These are phyloP conservation scores for Eledone cirrhosa DNA, from an alignment of 2,888 invertebrate species.

Conservation along the genomic window DNA sequence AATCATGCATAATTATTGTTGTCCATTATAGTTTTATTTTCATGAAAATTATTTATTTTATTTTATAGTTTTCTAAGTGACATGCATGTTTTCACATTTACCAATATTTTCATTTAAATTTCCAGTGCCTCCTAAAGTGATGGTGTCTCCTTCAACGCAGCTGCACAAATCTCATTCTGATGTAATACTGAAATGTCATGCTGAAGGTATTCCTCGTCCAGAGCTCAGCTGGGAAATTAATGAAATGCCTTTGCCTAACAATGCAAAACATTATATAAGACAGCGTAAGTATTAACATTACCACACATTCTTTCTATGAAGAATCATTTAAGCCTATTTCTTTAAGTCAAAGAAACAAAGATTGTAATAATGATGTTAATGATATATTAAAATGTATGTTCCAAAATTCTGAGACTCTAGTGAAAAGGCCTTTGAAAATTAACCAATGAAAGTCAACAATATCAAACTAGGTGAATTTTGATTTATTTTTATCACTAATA, in stretches of 20 bases:
- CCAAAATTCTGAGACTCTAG: too few relatives aligned
- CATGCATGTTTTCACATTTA: too few relatives aligned
- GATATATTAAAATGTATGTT: background rate
- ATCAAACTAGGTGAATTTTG: too few relatives aligned
- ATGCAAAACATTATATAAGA: slow-evolving; percentile 44
- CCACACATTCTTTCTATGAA: too few relatives aligned
- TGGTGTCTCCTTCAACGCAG: slow-evolving; percentile 77
- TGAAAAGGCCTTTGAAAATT: too few relatives aligned
- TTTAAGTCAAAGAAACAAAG: background rate
- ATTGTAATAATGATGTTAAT: background rate
- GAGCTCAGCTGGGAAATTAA: slow-evolving; percentile 78
- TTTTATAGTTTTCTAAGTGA: too few relatives aligned
- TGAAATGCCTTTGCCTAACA: slow-evolving; percentile 65
- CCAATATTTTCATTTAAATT: slow-evolving; percentile 32
- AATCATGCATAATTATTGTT: too few relatives aligned
- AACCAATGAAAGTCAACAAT: too few relatives aligned
- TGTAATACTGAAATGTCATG: slow-evolving; percentile 78
- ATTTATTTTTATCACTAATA: too few relatives aligned
- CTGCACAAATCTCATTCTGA: slow-evolving; percentile 76
- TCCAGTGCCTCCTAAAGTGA: slow-evolving; percentile 78
- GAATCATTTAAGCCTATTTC: slow-evolving; percentile 19
- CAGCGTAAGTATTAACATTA: slow-evolving; percentile 41
- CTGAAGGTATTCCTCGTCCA: slow-evolving; percentile 78
- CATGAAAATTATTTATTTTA: too few relatives aligned
- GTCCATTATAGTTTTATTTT: too few relatives aligned